These are phyloP conservation scores for Notodonta dromedarius DNA, from an alignment of 2,888 invertebrate species.

Conservation along the genomic window DNA sequence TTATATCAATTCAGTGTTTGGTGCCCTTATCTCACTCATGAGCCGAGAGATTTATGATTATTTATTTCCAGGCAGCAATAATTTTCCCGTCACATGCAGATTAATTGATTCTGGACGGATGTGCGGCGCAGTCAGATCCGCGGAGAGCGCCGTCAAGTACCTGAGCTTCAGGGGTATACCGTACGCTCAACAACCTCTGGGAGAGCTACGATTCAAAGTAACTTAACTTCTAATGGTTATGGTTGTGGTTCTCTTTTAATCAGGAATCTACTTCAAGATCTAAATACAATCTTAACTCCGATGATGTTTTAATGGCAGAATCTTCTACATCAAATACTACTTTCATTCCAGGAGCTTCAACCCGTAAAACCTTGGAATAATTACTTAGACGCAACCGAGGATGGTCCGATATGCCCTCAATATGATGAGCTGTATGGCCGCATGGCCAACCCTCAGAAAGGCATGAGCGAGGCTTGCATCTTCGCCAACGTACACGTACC, in stretches of 20 bases:
- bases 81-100: neutral
- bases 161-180: conserved; percentile 37
- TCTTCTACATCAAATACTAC: neutral
- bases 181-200: conserved; percentile 29
- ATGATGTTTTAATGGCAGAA: neutral
- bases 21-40: too few species aligned
- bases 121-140: conserved; percentile 23
- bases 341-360: conserved; percentile 56
- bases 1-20: too few species aligned
- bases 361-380: conserved; percentile 53
- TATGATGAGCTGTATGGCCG: conserved; percentile 44
- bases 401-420: conserved; percentile 82
- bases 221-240: too few species aligned
- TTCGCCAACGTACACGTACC: conserved; percentile 35
- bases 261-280: too few species aligned
- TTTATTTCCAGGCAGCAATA: neutral
- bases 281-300: too few species aligned
- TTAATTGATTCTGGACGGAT: conserved; percentile 25
- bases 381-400: conserved; percentile 75
- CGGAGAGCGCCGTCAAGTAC: conserved; percentile 25
- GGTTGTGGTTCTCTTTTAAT: too few species aligned
- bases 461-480: conserved; percentile 38
- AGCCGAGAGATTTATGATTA: too few species aligned
- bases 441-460: conserved; percentile 20
- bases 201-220: conserved; percentile 28